phyloP scores from a whole-genome alignment of 2,888 invertebrate species.

The Clostera curtula region DNA sequence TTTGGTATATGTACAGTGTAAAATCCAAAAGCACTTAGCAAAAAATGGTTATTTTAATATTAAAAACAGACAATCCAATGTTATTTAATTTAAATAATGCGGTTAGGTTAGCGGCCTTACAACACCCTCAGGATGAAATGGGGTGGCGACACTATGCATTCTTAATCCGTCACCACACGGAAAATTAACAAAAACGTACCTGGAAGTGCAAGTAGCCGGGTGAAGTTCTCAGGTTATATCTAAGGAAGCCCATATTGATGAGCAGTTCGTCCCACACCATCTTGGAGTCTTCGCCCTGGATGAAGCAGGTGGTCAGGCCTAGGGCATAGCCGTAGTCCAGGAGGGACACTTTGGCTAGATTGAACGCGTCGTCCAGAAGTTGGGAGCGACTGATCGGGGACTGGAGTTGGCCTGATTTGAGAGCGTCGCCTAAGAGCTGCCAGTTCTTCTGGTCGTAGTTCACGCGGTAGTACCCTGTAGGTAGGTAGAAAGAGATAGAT shows the following conservation, averaged over 20 bases:
- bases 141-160: too few species aligned
- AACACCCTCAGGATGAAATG: too few species aligned
- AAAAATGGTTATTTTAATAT: too few species aligned
- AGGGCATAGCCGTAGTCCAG: constrained; percentile 77
- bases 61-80: too few species aligned
- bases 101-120: too few species aligned
- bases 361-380: constrained; percentile 82
- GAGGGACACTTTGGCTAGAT: constrained; percentile 74
- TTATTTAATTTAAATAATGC: too few species aligned
- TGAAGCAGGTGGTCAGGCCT: constrained; percentile 77
- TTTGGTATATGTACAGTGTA: too few species aligned
- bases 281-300: constrained; percentile 74
- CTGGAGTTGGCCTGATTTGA: constrained; percentile 67
- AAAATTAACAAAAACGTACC: constrained; percentile 26
- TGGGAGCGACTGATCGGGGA: constrained; percentile 79
- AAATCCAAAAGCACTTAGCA: too few species aligned
- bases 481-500: not conserved
- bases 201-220: constrained; percentile 68
- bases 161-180: not conserved
- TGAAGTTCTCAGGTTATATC: constrained; percentile 59
- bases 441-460: constrained; percentile 77
- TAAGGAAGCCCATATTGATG: constrained; percentile 69
- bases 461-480: constrained; percentile 78
- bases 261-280: constrained; percentile 80
- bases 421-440: constrained; percentile 62